A percentile compares a stretch with the other conserved stretches of the same genome.
These are phyloP conservation scores for Astyanax mexicanus DNA, from an alignment of 2,797 vertebrate genomes.

Conservation along the genomic window DNA sequence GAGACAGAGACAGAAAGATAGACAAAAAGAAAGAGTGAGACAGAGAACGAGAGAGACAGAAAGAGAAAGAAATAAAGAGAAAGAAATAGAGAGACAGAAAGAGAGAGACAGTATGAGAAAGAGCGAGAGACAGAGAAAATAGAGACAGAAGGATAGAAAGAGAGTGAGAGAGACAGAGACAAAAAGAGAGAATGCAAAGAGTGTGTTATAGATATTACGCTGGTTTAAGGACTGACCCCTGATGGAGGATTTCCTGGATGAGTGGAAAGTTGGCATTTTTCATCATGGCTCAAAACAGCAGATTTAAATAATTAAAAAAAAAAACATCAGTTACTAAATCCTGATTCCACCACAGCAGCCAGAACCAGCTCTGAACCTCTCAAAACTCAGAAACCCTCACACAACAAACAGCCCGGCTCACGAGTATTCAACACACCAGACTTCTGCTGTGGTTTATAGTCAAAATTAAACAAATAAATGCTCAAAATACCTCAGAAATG, in stretches of 20 bases:
- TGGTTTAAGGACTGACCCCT: background rate
- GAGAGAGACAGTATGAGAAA: slow-evolving; percentile 59
- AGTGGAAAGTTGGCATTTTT: background rate
- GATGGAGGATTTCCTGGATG: background rate
- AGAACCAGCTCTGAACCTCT: background rate
- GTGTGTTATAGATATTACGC: background rate
- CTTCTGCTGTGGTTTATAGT: too few species aligned
- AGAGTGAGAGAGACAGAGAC: slow-evolving; percentile 35
- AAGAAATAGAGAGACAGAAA: too few species aligned
- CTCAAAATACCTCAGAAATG: too few species aligned
- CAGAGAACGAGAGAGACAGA: too few species aligned
- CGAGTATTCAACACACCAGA: background rate
- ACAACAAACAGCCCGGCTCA: background rate
- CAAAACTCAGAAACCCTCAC: background rate
- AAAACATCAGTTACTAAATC: background rate
- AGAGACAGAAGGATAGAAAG: slow-evolving; percentile 20
- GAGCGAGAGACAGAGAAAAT: slow-evolving; percentile 36
- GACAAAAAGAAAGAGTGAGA: too few species aligned
- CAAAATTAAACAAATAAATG: too few species aligned
- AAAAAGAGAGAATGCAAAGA: background rate
- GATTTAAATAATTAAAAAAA: background rate
- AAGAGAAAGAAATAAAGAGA: too few species aligned
- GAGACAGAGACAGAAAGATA: too few species aligned
- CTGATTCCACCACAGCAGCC: background rate
- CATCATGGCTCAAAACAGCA: background rate